Evolutionary conservation across 2,888 invertebrate genomes (phyloP).

Genomic region (Volucella inflata): DNA sequence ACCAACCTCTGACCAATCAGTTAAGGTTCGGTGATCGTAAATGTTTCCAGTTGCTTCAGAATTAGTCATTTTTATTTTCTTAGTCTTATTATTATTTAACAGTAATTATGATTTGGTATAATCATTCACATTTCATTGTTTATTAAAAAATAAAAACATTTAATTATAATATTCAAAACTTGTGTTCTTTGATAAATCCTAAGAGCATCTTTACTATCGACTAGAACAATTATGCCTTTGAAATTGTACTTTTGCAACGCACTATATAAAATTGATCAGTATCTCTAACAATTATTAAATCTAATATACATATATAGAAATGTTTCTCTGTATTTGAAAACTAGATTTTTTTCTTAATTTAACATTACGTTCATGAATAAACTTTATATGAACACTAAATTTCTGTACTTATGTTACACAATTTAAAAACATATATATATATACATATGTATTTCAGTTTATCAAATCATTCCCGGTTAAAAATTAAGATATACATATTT

Average conservation of each 20-base stretch:
- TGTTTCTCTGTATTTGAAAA: slow-evolving; percentile 6
- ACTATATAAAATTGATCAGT: slow-evolving; percentile 15
- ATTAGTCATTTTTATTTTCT: slow-evolving; percentile 77
- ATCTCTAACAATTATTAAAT: slow-evolving; percentile 12
- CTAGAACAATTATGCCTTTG: slow-evolving; percentile 6
- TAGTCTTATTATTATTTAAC: slow-evolving; percentile 8
- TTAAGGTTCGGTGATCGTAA: slow-evolving; percentile 82
- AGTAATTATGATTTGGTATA: slow-evolving; percentile 4
- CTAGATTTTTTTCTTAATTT: no score
- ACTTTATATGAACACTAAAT: slow-evolving; percentile 12
- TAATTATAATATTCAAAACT: slow-evolving; percentile 24
- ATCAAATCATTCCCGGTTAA: slow-evolving; percentile 29
- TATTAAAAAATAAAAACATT: not conserved
- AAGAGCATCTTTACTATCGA: slow-evolving; percentile 1
- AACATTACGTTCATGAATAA: not conserved
- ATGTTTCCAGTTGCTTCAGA: slow-evolving; percentile 81
- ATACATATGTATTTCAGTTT: slow-evolving; percentile 33
- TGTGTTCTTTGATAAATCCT: slow-evolving; percentile 2
- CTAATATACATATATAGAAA: slow-evolving; percentile 3
- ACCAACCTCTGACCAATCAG: slow-evolving; percentile 82
- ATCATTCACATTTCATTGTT: slow-evolving; percentile 21
- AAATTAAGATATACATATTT: slow-evolving; percentile 12
- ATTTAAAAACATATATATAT: not conserved
- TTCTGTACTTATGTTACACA: not conserved
- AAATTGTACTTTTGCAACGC: slow-evolving; percentile 20